Base-by-base conservation (phyloP, 2,113 vertebrate genomes). In the Mormyrus lacerda region DNA sequence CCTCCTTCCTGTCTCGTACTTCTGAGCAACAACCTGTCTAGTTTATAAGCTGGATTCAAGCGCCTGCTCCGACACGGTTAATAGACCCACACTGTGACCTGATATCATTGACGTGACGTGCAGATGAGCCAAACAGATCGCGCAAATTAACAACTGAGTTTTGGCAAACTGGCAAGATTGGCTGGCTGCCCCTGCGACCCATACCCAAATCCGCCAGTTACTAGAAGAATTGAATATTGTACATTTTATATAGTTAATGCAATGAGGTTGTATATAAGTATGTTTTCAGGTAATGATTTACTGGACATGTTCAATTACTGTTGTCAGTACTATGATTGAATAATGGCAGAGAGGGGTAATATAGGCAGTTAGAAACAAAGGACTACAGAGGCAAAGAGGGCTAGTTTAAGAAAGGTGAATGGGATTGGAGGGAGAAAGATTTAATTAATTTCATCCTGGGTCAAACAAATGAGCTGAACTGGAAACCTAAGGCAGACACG, bases 381-480 rank as follows among this genome's bases (percentile, higher is more conserved):
- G 24, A 85, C 10, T 13, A 50, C 24, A n/a, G 44, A n/a, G 21
- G 39, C 42, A 48, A 45, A 11, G 4, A 24, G 11, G 3, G 61
- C 58, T 48, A 85, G 45, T n/a, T n/a, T 85, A 85, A 27, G 83
- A 15, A 24, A 85, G 44, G 45, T n/a, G 44, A 85, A 85, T 13
- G 9, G 19, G 24, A 85, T 17, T 47, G 3, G 6, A 50, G 47
- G 48, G 47, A 91, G 89, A 91, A 45, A 92, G 93, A 92, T n/a
- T n/a, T n/a, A n/a, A n/a, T 35, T 73, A 15, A 73, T 73, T 35
- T 73, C 31, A 73, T 31, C 45, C 24, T 31, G 85, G 47, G 19
- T 42, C 58, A 15, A 35, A 13, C 65, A 35, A 73, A 73, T 27
- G n/a, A 73, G 13, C 27, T 35, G 3, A 73, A 73, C 11, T 73